phyloP scores from a whole-genome alignment of 2,797 vertebrate species.

The Anas capensis region DNA sequence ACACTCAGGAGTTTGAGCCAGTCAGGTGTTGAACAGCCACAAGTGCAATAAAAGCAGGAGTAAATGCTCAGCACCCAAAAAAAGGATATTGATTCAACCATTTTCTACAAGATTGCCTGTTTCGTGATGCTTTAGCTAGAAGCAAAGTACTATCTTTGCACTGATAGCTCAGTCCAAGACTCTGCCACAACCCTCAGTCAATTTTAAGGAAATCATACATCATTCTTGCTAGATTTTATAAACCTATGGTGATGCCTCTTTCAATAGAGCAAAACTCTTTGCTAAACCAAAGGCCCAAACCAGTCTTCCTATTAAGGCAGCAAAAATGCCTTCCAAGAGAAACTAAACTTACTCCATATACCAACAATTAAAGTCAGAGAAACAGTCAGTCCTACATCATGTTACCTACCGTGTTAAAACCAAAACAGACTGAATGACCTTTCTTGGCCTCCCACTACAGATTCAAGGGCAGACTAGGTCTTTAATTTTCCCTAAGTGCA shows the following conservation, averaged over 20 bases:
- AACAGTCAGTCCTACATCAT: conserved; percentile 21
- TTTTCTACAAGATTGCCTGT: neutral
- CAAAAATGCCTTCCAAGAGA: conserved; percentile 52
- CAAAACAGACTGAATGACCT: conserved; percentile 31
- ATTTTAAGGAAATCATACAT: conserved; percentile 9
- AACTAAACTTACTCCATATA: conserved; percentile 60
- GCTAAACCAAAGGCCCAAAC: conserved; percentile 39
- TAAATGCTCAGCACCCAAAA: neutral
- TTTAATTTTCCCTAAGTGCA: neutral
- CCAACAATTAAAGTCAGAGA: neutral
- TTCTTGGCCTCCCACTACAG: neutral
- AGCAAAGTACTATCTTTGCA: neutral
- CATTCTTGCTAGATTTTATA: conserved; percentile 21
- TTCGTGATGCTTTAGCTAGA: neutral
- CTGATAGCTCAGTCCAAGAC: conserved; percentile 48
- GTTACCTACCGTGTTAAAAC: conserved; percentile 50
- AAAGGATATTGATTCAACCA: neutral
- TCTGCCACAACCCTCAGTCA: conserved; percentile 20
- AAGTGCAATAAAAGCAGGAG: neutral
- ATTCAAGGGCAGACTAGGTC: conserved; percentile 34
- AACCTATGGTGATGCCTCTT: neutral
- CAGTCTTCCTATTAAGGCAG: conserved; percentile 43
- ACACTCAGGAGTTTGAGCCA: neutral
- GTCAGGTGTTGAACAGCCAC: neutral
- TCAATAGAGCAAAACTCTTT: conserved; percentile 25